phyloP scores from a whole-genome alignment of 2,888 invertebrate species.

The Pilophorus perplexus region DNA sequence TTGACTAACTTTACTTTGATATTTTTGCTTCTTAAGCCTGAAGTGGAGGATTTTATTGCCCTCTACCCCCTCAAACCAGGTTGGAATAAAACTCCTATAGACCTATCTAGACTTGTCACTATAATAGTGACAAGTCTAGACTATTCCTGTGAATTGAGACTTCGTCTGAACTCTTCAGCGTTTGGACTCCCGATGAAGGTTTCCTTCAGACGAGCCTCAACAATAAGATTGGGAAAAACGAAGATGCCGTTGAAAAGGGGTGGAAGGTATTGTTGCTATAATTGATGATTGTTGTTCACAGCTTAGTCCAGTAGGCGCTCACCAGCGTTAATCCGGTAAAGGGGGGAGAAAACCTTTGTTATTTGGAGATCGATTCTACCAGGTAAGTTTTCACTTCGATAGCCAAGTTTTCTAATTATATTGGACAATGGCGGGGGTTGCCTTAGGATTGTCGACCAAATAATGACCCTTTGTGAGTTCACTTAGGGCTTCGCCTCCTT shows the following conservation, averaged over 20 bases:
- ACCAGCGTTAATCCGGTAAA: slow-evolving; percentile 22
- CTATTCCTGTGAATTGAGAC: too few species aligned
- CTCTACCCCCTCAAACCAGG: too few species aligned
- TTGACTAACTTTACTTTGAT: too few species aligned
- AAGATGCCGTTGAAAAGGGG: neutral
- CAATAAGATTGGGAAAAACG: neutral
- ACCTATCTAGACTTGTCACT: too few species aligned
- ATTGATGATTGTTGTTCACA: slow-evolving; percentile 36
- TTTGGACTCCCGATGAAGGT: too few species aligned
- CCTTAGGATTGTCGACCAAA: slow-evolving; percentile 32
- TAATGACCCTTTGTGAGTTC: slow-evolving; percentile 27
- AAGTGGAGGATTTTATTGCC: too few species aligned
- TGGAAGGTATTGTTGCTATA: slow-evolving; percentile 27
- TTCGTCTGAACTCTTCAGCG: too few species aligned
- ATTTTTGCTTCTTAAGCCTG: too few species aligned
- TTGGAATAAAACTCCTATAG: too few species aligned
- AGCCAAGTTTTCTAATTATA: slow-evolving; percentile 36
- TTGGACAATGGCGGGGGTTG: slow-evolving; percentile 22
- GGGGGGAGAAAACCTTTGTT: slow-evolving; percentile 24
- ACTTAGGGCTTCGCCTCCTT: too few species aligned
- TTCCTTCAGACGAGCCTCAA: too few species aligned
- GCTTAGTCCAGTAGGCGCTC: slow-evolving; percentile 17
- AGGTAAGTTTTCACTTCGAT: slow-evolving; percentile 28
- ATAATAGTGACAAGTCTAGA: too few species aligned
- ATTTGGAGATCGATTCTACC: slow-evolving; percentile 20